phyloP scores from a whole-genome alignment of 2,113 vertebrate species.

The Oreocharis arfaki region DNA sequence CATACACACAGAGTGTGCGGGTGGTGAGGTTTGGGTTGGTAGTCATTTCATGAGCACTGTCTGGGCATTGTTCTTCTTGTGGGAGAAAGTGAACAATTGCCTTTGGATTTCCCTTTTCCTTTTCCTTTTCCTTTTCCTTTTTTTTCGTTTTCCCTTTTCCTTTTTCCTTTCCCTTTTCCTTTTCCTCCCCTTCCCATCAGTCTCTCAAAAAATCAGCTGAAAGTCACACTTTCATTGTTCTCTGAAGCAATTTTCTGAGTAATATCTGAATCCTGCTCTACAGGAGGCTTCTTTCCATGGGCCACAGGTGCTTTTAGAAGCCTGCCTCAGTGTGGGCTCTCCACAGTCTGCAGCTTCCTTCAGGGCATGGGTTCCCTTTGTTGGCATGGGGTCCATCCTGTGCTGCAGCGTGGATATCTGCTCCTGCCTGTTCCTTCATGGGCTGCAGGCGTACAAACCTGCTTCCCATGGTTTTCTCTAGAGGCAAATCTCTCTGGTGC shows the following conservation, averaged over 20 bases:
- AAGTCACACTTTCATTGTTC: not conserved
- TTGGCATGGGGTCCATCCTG: not conserved
- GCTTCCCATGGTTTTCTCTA: not conserved
- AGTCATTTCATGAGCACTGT: not conserved
- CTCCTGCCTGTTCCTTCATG: not conserved
- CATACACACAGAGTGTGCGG: not conserved
- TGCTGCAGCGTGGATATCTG: not conserved
- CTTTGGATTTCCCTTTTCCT: not conserved
- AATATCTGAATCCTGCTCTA: not conserved
- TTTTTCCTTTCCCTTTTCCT: no score
- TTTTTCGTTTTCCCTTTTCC: no score
- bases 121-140: no score
- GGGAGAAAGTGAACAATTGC: not conserved
- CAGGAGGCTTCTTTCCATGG: not conserved
- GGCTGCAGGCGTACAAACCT: not conserved
- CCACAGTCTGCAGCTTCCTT: not conserved
- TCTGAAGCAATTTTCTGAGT: not conserved
- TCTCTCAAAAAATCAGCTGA: not conserved
- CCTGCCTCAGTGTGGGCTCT: not conserved
- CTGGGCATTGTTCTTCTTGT: not conserved
- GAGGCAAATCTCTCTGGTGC: not conserved
- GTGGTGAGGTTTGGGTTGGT: not conserved
- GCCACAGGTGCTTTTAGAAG: not conserved
- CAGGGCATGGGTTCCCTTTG: not conserved
- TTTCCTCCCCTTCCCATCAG: no score